These are phyloP conservation scores for Dreissena rostriformis DNA, from an alignment of 1,140 invertebrate genomes.

Conservation along the genomic window DNA sequence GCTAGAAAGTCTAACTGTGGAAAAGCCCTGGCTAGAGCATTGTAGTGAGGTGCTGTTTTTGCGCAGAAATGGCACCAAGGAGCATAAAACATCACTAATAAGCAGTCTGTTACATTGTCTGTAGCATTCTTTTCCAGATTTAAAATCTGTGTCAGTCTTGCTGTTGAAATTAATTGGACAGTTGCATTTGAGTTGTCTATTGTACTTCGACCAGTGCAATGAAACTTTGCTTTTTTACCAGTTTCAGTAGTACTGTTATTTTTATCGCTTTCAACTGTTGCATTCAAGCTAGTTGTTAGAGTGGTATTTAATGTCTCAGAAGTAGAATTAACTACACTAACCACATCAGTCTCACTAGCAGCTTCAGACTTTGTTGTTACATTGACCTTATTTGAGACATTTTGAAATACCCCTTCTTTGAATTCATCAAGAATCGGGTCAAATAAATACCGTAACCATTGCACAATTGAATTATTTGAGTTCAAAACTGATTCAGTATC, in stretches of 20 bases:
- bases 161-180: constrained; percentile 76
- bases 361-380: constrained; percentile 2
- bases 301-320: not conserved
- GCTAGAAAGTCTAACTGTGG: constrained; percentile 93
- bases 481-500: constrained; percentile 64
- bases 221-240: constrained; percentile 74
- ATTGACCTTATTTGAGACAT: constrained; percentile 30
- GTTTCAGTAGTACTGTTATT: constrained; percentile 64
- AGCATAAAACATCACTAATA: constrained; percentile 92
- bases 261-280: constrained; percentile 38
- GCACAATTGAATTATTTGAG: constrained; percentile 55
- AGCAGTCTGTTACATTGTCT: constrained; percentile 85
- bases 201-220: constrained; percentile 73
- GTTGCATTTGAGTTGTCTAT: constrained; percentile 68
- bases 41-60: constrained; percentile 93
- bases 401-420: constrained; percentile 53
- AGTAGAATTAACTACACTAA: too few species aligned
- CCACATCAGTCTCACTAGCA: constrained; percentile 5
- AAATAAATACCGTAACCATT: constrained; percentile 51
- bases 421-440: constrained; percentile 71
- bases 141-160: constrained; percentile 82
- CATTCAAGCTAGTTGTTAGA: constrained; percentile 33
- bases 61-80: constrained; percentile 94
- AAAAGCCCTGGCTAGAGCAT: constrained; percentile 92
- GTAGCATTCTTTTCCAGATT: constrained; percentile 81